Conservation (phyloP, 1,140 invertebrate species). For the Helicoverpa zea region DNA sequence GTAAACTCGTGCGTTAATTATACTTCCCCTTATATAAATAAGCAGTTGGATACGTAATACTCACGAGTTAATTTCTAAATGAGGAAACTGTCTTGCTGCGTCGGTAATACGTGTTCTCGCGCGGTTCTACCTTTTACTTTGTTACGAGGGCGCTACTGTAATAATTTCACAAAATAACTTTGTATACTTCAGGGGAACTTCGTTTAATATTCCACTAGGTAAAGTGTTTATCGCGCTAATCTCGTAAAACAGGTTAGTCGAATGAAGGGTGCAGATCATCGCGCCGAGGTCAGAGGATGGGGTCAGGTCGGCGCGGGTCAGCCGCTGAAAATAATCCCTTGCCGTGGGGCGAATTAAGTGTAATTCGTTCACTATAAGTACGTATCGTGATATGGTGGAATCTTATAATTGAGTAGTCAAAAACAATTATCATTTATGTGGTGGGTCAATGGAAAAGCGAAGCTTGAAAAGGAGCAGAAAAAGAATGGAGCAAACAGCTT, state of each 20-base stretch:
- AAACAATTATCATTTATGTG: constrained; percentile 69
- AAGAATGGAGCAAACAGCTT: constrained; percentile 68
- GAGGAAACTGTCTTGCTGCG: constrained; percentile 52
- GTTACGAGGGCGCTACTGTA: constrained; percentile 40
- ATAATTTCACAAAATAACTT: constrained; percentile 53
- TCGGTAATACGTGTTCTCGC: constrained; percentile 47
- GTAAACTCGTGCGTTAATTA: constrained; percentile 8
- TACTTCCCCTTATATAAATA: constrained; percentile 23
- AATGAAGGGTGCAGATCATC: constrained; percentile 73
- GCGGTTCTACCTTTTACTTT: constrained; percentile 37
- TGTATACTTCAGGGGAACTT: constrained; percentile 49
- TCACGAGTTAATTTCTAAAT: constrained; percentile 47
- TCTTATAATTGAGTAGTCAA: constrained; percentile 70
- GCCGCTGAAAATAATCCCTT: constrained; percentile 73
- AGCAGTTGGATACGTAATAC: constrained; percentile 44
- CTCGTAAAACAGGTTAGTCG: constrained; percentile 78
- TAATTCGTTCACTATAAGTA: constrained; percentile 53
- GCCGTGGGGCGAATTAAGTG: constrained; percentile 67
- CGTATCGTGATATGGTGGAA: constrained; percentile 58
- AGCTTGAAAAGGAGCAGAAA: constrained; percentile 54
- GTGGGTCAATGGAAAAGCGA: constrained; percentile 42
- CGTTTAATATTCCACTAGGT: constrained; percentile 61
- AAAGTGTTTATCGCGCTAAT: constrained; percentile 66
- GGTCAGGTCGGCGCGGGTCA: constrained; percentile 69
- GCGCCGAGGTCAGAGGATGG: constrained; percentile 74